phyloP scores from a whole-genome alignment of 2,113 vertebrate genomes.

The Micronisus gabar region DNA sequence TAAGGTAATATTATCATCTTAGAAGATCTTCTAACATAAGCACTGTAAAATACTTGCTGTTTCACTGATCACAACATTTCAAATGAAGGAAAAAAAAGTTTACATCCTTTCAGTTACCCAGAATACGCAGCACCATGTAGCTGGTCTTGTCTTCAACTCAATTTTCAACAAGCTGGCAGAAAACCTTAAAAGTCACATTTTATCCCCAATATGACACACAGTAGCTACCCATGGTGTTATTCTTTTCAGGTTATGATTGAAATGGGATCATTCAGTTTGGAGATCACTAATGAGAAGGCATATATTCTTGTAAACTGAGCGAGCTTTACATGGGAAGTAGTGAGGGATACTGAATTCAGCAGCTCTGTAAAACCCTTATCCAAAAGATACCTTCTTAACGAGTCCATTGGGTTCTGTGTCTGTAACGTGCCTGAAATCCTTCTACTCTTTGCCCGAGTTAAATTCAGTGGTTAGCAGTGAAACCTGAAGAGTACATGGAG shows the following conservation, averaged over 20 bases:
- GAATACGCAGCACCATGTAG: background rate
- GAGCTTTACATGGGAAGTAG: background rate
- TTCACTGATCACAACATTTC: background rate
- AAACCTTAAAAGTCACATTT: background rate
- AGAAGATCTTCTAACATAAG: background rate
- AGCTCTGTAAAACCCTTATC: background rate
- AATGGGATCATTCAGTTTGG: background rate
- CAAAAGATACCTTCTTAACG: background rate
- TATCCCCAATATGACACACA: rapidly evolving
- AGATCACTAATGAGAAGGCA: background rate
- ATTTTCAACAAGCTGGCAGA: background rate
- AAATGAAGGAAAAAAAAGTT: background rate
- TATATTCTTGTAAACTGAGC: background rate
- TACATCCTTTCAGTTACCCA: background rate
- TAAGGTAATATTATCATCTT: background rate
- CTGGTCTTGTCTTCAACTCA: background rate
- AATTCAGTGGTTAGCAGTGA: background rate
- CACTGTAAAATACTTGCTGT: background rate
- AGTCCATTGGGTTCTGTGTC: background rate
- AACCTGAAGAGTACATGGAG: background rate
- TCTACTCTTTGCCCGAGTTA: background rate
- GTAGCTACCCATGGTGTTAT: background rate
- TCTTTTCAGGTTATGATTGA: background rate
- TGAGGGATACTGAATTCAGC: background rate
- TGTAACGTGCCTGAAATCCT: background rate